Conservation (phyloP, 2,888 invertebrate genomes). For the Altica lythri region DNA sequence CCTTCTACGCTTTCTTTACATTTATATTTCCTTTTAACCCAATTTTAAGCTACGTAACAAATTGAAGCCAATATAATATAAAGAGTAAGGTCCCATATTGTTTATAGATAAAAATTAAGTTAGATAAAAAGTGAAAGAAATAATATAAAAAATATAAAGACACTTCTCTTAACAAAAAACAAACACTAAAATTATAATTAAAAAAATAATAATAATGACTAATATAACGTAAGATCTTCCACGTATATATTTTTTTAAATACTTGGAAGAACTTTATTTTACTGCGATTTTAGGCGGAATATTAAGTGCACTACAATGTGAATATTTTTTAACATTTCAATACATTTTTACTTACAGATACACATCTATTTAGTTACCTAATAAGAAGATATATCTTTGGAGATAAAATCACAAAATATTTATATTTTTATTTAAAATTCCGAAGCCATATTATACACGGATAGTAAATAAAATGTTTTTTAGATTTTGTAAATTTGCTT, state of each 20-base stretch:
- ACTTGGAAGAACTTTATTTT: not conserved
- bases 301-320: not conserved
- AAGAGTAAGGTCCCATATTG: no score
- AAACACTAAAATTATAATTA: no score
- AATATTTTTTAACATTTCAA: not conserved
- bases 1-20: no score
- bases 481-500: not conserved
- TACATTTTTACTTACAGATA: slow-evolving; percentile 8
- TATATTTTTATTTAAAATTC: not conserved
- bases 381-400: not conserved
- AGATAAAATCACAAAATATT: not conserved
- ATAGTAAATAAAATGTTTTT: not conserved
- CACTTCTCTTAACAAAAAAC: no score
- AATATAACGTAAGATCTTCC: no score
- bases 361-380: slow-evolving; percentile 3
- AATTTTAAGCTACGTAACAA: not conserved
- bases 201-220: no score
- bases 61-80: slow-evolving; percentile 4
- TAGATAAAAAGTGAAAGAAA: no score
- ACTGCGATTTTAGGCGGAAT: not conserved
- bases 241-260: no score
- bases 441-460: not conserved
- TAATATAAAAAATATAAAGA: no score
- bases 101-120: no score
- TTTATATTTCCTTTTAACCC: no score